phyloP scores from a whole-genome alignment of 2,113 vertebrate genomes.

The Engystomops pustulosus region DNA sequence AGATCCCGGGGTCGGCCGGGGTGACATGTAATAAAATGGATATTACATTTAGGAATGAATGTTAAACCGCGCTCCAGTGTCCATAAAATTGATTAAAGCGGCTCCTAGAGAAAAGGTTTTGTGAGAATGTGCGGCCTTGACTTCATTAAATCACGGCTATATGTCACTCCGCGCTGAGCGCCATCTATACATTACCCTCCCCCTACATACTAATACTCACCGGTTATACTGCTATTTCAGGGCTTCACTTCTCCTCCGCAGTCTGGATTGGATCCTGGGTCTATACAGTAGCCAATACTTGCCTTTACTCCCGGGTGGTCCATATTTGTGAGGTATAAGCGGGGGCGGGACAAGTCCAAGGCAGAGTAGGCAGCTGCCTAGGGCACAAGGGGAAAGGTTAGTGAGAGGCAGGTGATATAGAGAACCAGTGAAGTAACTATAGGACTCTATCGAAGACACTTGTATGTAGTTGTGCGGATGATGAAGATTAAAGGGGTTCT shows the following conservation, averaged over 20 bases:
- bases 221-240: no score
- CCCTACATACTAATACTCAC: neutral
- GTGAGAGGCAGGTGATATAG: no score
- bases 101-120: conserved; percentile 25
- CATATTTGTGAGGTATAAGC: neutral
- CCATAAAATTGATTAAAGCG: conserved; percentile 41
- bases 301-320: no score
- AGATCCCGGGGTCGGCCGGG: neutral
- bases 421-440: no score
- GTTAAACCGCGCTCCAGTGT: conserved; percentile 27
- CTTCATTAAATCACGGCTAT: conserved; percentile 28
- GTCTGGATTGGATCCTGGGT: neutral
- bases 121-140: conserved; percentile 17
- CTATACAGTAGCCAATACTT: no score
- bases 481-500: no score
- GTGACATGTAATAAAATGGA: conserved; percentile 42
- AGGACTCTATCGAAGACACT: no score
- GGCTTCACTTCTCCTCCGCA: neutral
- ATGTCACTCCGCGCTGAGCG: neutral
- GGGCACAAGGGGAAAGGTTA: no score
- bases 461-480: no score
- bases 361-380: neutral
- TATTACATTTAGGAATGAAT: conserved; percentile 41
- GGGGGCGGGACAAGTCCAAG: neutral
- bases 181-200: conserved; percentile 1